Evolutionary conservation across 2,888 invertebrate species (phyloP).

Genomic region (Scotopteryx bipunctaria): DNA sequence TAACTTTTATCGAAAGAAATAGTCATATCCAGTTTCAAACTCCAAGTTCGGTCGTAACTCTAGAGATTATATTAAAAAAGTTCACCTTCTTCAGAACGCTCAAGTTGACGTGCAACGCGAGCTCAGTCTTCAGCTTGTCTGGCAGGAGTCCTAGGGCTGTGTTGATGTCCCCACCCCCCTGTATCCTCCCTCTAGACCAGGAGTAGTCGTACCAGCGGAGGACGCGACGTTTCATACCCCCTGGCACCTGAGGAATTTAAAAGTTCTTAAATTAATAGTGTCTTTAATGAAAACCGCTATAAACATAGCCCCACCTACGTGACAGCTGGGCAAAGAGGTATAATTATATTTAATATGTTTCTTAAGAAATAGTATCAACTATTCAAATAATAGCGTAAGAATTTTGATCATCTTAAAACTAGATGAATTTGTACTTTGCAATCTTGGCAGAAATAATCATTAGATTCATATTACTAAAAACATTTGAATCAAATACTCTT

Average conservation of each 20-base stretch:
- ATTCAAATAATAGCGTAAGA: too few relatives aligned
- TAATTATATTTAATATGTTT: too few relatives aligned
- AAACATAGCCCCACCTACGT: too few relatives aligned
- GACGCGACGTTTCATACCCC: constrained; percentile 97
- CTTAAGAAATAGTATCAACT: too few relatives aligned
- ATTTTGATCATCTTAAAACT: too few relatives aligned
- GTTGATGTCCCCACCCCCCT: constrained; percentile 98
- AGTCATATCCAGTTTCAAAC: neutral
- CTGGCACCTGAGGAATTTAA: constrained; percentile 86
- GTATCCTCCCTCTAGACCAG: constrained; percentile 97
- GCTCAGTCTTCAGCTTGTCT: constrained; percentile 97
- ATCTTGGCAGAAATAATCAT: too few relatives aligned
- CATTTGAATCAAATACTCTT: neutral
- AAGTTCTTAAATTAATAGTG: too few relatives aligned
- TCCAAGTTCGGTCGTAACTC: constrained; percentile 3
- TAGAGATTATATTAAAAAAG: constrained; percentile 13
- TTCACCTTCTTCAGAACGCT: constrained; percentile 96
- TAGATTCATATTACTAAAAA: neutral
- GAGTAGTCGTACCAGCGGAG: constrained; percentile 99
- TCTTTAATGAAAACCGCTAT: too few relatives aligned
- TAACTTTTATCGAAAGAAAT: neutral
- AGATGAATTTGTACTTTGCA: too few relatives aligned
- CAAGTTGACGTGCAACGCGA: constrained; percentile 97
- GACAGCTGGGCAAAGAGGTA: too few relatives aligned
- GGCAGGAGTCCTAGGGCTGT: constrained; percentile 96